phyloP scores from a whole-genome alignment of 1,140 invertebrate species.

The Ganaspis sp. region DNA sequence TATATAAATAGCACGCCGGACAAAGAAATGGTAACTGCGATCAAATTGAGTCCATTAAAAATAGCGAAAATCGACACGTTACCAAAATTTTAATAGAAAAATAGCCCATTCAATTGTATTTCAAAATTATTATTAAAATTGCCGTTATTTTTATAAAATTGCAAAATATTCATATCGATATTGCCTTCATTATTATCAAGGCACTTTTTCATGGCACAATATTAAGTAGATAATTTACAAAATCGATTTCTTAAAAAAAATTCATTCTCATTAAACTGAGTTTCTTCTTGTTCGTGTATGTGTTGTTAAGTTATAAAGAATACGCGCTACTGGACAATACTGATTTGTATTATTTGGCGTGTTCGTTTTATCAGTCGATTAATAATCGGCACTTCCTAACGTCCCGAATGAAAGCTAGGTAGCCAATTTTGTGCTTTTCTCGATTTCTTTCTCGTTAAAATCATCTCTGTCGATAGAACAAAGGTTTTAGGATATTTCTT shows the following conservation, averaged over 20 bases:
- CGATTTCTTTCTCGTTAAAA: constrained; percentile 33
- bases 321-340: constrained; percentile 60
- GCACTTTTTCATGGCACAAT: constrained; percentile 62
- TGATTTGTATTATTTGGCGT: constrained; percentile 69
- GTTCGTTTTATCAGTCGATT: constrained; percentile 56
- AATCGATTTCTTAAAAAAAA: background rate
- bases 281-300: constrained; percentile 5
- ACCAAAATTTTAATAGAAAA: background rate
- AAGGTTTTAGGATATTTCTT: background rate
- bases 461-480: background rate
- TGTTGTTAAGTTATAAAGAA: constrained; percentile 49
- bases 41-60: background rate
- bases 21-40: constrained; percentile 14
- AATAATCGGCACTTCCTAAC: constrained; percentile 25
- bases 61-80: background rate
- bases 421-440: constrained; percentile 10
- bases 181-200: constrained; percentile 41
- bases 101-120: background rate
- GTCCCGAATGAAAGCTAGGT: background rate
- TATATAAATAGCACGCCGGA: background rate
- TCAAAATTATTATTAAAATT: background rate
- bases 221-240: constrained; percentile 41
- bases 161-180: background rate
- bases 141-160: constrained; percentile 16
- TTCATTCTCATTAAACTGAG: constrained; percentile 1